These are phyloP conservation scores for Oryzias melastigma DNA, from an alignment of 2,113 vertebrate species.

Conservation along the genomic window DNA sequence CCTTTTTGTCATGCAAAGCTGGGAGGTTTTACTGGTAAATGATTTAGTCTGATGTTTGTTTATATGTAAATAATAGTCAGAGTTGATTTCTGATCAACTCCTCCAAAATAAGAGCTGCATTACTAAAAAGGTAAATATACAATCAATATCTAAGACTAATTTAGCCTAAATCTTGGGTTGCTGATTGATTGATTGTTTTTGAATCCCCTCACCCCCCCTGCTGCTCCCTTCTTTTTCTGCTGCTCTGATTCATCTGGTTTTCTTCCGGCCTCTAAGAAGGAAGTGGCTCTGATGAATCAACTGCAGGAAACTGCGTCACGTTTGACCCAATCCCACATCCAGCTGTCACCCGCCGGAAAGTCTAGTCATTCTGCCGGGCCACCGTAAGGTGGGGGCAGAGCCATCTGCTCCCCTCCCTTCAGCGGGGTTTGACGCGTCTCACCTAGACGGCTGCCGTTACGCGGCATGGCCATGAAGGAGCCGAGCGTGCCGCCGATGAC, in stretches of 20 bases:
- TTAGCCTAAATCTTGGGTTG: too few relatives aligned
- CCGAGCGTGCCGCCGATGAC: constrained; percentile 93
- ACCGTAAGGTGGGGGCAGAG: constrained; percentile 24
- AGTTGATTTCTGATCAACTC: too few relatives aligned
- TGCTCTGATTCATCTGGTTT: constrained; percentile 15
- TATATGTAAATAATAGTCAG: too few relatives aligned
- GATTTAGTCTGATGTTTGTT: too few relatives aligned
- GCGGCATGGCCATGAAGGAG: constrained; percentile 93
- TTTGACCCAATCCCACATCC: constrained; percentile 24
- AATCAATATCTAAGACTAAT: too few relatives aligned
- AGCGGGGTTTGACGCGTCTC: constrained; percentile 52
- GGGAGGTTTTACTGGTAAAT: too few relatives aligned
- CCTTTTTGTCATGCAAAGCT: too few relatives aligned
- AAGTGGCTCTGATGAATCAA: constrained; percentile 20
- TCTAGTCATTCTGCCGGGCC: neutral
- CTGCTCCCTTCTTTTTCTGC: constrained; percentile 11
- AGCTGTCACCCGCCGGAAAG: constrained; percentile 16
- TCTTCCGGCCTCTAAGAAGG: constrained; percentile 3
- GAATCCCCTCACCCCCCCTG: constrained; percentile 32
- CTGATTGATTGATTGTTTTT: neutral
- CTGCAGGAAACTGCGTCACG: constrained; percentile 29
- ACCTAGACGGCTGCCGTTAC: constrained; percentile 94
- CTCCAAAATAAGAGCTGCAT: too few relatives aligned
- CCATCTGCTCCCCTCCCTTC: constrained; percentile 64
- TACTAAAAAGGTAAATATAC: too few relatives aligned